phyloP scores from a whole-genome alignment of 2,113 vertebrate genomes.

The Nothocercus julius region DNA sequence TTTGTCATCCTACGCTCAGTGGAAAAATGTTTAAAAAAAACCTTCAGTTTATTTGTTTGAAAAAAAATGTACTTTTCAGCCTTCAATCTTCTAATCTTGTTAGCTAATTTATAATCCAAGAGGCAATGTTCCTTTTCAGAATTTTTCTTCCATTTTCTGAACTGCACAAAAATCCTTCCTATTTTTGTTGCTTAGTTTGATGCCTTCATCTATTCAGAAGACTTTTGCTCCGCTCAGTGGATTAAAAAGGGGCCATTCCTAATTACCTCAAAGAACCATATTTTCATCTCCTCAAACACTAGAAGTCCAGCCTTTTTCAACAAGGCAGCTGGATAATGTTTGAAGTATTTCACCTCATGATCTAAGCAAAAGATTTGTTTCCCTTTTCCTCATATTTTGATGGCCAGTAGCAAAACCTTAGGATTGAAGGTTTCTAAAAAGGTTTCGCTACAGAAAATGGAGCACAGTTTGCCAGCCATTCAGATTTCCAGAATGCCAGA shows the following conservation, averaged over 20 bases:
- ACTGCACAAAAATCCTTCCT: background rate
- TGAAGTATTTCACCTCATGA: background rate
- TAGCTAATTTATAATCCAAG: background rate
- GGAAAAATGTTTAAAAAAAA: background rate
- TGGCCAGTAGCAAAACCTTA: background rate
- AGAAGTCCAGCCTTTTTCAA: background rate
- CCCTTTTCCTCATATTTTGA: background rate
- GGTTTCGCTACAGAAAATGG: background rate
- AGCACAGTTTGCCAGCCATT: background rate
- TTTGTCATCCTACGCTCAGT: background rate
- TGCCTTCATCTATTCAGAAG: background rate
- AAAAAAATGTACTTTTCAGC: background rate
- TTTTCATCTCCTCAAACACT: background rate
- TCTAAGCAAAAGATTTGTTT: background rate
- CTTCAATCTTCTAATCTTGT: background rate
- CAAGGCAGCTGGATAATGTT: background rate
- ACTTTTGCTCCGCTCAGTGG: background rate
- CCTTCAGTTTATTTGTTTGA: background rate
- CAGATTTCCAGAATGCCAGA: background rate
- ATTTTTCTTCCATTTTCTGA: background rate
- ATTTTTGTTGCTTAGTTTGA: background rate
- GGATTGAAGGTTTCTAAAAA: background rate
- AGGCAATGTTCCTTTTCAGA: background rate
- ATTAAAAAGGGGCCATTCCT: background rate
- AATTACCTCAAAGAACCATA: background rate